phyloP scores from a whole-genome alignment of 1,140 invertebrate species.

The Anthonomus grandis region DNA sequence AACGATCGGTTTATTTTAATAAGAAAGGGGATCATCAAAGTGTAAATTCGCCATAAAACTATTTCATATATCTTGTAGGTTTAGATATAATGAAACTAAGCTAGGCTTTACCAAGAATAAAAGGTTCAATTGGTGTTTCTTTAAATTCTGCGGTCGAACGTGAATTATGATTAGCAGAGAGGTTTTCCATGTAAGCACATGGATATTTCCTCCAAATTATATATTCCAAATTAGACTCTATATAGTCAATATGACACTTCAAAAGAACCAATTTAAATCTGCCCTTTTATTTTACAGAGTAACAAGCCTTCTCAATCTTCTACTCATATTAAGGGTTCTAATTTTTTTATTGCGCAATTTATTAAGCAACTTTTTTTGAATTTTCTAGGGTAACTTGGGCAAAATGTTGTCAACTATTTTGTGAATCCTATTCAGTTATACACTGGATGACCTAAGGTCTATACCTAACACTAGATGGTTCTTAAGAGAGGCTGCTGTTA shows the following conservation, averaged over 20 bases:
- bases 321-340: conserved; percentile 32
- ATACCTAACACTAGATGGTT: conserved; percentile 27
- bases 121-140: no score
- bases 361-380: conserved; percentile 42
- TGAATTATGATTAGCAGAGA: no score
- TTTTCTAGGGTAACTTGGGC: conserved; percentile 27
- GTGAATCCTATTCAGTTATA: conserved; percentile 50
- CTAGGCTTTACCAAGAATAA: no score
- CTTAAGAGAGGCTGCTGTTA: conserved; percentile 42
- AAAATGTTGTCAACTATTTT: conserved; percentile 43
- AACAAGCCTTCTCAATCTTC: conserved; percentile 31
- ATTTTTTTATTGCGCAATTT: conserved; percentile 22
- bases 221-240: conserved; percentile 43
- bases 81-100: no score
- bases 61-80: no score
- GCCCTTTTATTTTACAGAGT: conserved; percentile 16
- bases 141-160: no score
- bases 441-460: conserved; percentile 51
- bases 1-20: no score
- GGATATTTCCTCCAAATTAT: conserved; percentile 22
- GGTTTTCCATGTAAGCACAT: no score
- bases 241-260: conserved; percentile 46
- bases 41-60: no score
- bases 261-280: conserved; percentile 34
- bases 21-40: no score